A percentile compares a stretch with the other conserved stretches of the same genome.
Conservation (phyloP, 2,888 invertebrate species). For the Hoplodrina blanda region DNA sequence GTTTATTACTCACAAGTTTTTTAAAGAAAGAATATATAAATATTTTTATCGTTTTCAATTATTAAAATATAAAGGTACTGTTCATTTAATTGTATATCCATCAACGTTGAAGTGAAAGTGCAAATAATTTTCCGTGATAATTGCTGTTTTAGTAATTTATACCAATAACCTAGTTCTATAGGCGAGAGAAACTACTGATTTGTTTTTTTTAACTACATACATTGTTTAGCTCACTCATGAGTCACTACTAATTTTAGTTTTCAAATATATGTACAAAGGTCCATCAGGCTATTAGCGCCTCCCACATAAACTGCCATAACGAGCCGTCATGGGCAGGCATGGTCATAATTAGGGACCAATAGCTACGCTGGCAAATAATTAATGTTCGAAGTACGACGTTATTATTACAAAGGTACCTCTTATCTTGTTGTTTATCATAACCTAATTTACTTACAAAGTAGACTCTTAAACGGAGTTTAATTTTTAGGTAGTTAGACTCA, state of each 20-base stretch:
- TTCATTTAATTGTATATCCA: constrained; percentile 39
- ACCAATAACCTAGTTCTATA: constrained; percentile 4
- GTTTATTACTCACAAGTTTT: constrained; percentile 31
- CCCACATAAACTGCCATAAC: constrained; percentile 13
- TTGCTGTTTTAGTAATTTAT: constrained; percentile 6
- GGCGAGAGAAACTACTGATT: constrained; percentile 15
- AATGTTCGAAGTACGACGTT: constrained; percentile 53
- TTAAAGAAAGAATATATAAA: constrained; percentile 24
- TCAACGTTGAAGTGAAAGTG: constrained; percentile 33
- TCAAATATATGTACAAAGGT: constrained; percentile 19
- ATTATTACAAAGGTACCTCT: constrained; percentile 19
- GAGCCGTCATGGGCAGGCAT: constrained; percentile 34
- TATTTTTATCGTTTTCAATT: constrained; percentile 48
- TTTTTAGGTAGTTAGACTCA: background rate
- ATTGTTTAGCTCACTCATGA: constrained; percentile 12
- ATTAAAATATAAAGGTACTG: constrained; percentile 26
- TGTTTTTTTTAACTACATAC: background rate
- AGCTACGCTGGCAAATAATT: constrained; percentile 38
- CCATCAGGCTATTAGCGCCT: constrained; percentile 19
- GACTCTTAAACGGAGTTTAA: background rate
- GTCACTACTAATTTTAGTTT: constrained; percentile 13
- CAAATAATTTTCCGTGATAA: constrained; percentile 15
- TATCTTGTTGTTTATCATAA: constrained; percentile 36
- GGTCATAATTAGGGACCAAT: constrained; percentile 29
- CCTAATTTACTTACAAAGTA: constrained; percentile 30